Conservation (phyloP, 2,888 invertebrate species). For the Lochmaea crataegi region DNA sequence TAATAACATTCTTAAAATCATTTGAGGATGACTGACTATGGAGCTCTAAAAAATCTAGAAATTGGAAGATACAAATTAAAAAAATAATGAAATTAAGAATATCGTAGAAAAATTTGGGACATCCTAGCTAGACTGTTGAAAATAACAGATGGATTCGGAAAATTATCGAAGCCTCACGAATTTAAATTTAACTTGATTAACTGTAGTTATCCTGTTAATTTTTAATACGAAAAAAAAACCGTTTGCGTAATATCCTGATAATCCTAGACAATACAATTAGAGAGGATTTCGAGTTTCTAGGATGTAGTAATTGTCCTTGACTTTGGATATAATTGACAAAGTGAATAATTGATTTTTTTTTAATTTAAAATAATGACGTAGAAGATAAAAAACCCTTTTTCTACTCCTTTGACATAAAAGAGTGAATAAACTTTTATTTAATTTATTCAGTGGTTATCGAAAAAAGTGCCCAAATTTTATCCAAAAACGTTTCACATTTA, state of each 20-base stretch:
- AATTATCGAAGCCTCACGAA: slow-evolving; percentile 1
- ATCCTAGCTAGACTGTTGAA: no score
- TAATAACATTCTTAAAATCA: no score
- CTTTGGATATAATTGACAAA: slow-evolving; percentile 2
- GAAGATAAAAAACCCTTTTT: neutral
- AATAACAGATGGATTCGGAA: neutral
- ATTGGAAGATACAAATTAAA: neutral
- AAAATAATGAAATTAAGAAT: no score
- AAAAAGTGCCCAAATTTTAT: slow-evolving; percentile 12
- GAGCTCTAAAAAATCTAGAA: no score
- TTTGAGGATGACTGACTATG: no score
- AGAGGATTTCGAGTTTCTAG: slow-evolving; percentile 50
- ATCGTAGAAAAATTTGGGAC: no score
- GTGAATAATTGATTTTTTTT: no score
- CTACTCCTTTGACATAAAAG: neutral
- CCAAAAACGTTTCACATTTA: slow-evolving; percentile 74
- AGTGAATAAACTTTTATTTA: neutral
- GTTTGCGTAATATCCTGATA: slow-evolving; percentile 15
- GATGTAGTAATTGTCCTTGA: slow-evolving; percentile 8
- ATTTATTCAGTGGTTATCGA: slow-evolving; percentile 7
- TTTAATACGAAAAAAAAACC: neutral
- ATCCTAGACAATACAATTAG: slow-evolving; percentile 13
- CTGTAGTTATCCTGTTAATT: slow-evolving; percentile 12
- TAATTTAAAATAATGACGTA: no score
- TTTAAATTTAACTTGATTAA: slow-evolving; percentile 15